Evolutionary conservation across 2,888 invertebrate genomes (phyloP), one percentile per base, ranked within the genome.

Genomic region (Pachydiplax longipennis): DNA sequence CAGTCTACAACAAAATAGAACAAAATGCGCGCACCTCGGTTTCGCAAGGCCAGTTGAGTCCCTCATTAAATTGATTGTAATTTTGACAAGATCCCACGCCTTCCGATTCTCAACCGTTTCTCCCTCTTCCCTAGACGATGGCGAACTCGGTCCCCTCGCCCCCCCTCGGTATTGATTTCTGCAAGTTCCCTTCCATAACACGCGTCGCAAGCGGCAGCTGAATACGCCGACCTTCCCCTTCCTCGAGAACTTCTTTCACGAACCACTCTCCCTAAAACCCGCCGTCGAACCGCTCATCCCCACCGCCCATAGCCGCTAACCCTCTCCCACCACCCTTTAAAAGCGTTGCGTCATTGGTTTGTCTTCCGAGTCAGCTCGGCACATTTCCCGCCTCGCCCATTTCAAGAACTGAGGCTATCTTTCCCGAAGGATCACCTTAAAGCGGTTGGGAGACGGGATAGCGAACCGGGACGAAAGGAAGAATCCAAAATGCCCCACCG

Each of bases 101-200:
- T 65, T 58, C 80, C 80, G 73, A 80, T 80, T 90, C 35, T 65
- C 90, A 73, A 82, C 61, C 48, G 81, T 73, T 81, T 44, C 80
- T 61, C 90, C 82, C 61, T 80, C 82, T 31, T 73, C 65, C 82
- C 81, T 58, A 81, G 73, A 61, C 82, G 73, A 61, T 90, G 18
- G 90, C 81, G 80, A 31, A 37, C 83, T 31, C 91, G n/a, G 82
- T 80, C 81, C 81, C 81, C 80, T 48, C 87, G 80, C 48, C 87
- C 87, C 83, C 87, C 61, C 87, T 65, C 87, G 35, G 87, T 87
- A 87, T 87, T 87, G 87, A 87, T 87, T 87, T 65, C 83, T 58
- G 22, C 10, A 83, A 83, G 83, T 83, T 37, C 87, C 87, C 87
- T 35, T 87, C 87, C 87, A 87, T 40, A 87, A 87, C 87, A 87